A percentile compares a stretch with the other conserved stretches of the same genome.
Evolutionary conservation across 2,888 invertebrate species (phyloP).

Genomic region (Drosophila glabriapex): DNA sequence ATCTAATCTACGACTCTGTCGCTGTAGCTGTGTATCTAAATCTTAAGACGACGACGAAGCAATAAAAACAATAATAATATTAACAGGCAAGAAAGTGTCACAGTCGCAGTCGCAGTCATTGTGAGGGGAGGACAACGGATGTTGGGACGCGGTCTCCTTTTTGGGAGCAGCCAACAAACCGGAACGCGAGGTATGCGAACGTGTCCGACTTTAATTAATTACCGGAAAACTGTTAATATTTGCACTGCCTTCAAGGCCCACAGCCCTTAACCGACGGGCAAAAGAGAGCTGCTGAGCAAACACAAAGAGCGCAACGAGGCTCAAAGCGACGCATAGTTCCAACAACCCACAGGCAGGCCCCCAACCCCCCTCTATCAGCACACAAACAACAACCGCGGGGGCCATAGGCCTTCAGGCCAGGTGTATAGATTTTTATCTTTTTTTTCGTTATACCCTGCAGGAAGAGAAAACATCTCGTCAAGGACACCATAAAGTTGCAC

Average conservation of each 20-base stretch:
- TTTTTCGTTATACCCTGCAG: constrained; percentile 34
- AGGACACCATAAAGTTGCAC: not conserved
- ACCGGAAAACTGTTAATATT: constrained; percentile 79
- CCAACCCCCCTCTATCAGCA: no score
- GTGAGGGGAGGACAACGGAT: constrained; percentile 6
- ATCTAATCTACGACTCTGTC: not conserved
- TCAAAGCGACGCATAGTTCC: constrained; percentile 7
- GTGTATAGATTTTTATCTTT: constrained; percentile 19
- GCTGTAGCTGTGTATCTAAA: not conserved
- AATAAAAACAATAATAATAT: not conserved
- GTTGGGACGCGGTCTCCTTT: not conserved
- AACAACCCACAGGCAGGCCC: not conserved
- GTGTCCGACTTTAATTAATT: constrained; percentile 75
- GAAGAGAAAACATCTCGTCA: not conserved
- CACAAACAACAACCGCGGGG: no score
- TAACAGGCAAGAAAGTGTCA: not conserved
- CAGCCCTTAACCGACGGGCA: not conserved
- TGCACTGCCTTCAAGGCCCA: constrained; percentile 63
- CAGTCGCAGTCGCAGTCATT: not conserved
- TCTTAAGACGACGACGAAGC: not conserved
- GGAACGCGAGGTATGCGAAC: constrained; percentile 36
- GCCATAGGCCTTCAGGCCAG: constrained; percentile 27
- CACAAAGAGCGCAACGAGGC: constrained; percentile 51
- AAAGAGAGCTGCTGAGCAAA: constrained; percentile 44
- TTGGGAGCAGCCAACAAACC: not conserved